Evolutionary conservation across 1,140 invertebrate genomes (phyloP).

Genomic region (Caerostris darwini): DNA sequence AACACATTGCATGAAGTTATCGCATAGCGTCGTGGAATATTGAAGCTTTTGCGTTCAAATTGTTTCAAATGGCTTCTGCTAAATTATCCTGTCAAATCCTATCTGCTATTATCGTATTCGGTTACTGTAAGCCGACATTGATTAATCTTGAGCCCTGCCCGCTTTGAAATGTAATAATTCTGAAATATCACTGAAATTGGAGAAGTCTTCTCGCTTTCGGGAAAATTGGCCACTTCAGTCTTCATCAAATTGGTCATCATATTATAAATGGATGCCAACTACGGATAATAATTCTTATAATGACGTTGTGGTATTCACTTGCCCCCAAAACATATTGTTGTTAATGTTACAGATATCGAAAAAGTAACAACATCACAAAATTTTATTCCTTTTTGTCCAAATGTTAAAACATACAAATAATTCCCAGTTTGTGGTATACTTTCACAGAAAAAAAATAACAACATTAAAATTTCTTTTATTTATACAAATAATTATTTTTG

Average conservation of each 20-base stretch:
- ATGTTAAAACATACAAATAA: too few relatives aligned
- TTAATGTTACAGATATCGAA: too few relatives aligned
- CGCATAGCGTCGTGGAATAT: background rate
- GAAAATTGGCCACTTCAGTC: background rate
- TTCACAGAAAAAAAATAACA: too few relatives aligned
- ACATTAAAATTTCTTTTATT: too few relatives aligned
- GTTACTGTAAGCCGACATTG: slow-evolving; percentile 25
- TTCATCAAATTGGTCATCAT: background rate
- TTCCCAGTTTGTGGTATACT: too few relatives aligned
- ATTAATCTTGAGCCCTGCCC: slow-evolving; percentile 43
- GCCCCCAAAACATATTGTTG: too few relatives aligned
- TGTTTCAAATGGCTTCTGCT: slow-evolving; percentile 48
- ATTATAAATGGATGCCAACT: too few relatives aligned
- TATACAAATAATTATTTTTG: too few relatives aligned
- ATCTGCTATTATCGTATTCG: slow-evolving; percentile 40
- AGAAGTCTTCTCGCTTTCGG: background rate
- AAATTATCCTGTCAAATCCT: slow-evolving; percentile 52
- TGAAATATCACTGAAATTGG: background rate
- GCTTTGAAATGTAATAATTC: slow-evolving; percentile 50
- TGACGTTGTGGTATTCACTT: too few relatives aligned
- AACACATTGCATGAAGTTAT: background rate
- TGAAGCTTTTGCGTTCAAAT: background rate
- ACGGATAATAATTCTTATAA: too few relatives aligned
- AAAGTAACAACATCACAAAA: too few relatives aligned
- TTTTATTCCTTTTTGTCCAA: too few relatives aligned